phyloP scores from a whole-genome alignment of 1,140 invertebrate genomes.

The Dinoponera quadriceps region DNA sequence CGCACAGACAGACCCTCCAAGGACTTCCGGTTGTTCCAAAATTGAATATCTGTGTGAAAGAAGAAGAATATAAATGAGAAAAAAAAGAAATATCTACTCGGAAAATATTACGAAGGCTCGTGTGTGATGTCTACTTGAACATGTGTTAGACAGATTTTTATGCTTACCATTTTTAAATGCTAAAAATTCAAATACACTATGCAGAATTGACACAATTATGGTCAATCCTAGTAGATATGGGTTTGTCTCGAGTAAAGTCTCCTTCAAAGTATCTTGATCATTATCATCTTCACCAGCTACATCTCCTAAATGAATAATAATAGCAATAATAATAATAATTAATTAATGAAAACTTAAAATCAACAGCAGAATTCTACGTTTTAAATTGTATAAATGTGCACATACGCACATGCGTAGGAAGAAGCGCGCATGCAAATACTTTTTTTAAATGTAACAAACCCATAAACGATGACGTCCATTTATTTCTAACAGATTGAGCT shows the following conservation, averaged over 20 bases:
- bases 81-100: too few species aligned
- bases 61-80: constrained; percentile 47
- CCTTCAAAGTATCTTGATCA: constrained; percentile 98
- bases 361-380: neutral
- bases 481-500: constrained; percentile 95
- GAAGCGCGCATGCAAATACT: too few species aligned
- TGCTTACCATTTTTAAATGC: constrained; percentile 98
- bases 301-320: constrained; percentile 73
- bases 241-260: constrained; percentile 98
- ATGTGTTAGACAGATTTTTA: neutral
- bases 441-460: constrained; percentile 72
- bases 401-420: too few species aligned
- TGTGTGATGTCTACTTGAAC: neutral
- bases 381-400: neutral
- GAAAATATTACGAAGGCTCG: constrained; percentile 20
- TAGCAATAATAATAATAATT: constrained; percentile 15
- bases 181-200: constrained; percentile 99
- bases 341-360: neutral
- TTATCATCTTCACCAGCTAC: constrained; percentile 92
- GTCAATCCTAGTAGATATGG: constrained; percentile 97
- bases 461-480: constrained; percentile 87
- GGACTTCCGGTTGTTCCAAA: constrained; percentile 99
- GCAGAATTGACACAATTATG: constrained; percentile 96
- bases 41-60: constrained; percentile 98
- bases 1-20: constrained; percentile 98